Base-by-base conservation (phyloP, 2,113 vertebrate species). In the Tragelaphus imberbis region DNA sequence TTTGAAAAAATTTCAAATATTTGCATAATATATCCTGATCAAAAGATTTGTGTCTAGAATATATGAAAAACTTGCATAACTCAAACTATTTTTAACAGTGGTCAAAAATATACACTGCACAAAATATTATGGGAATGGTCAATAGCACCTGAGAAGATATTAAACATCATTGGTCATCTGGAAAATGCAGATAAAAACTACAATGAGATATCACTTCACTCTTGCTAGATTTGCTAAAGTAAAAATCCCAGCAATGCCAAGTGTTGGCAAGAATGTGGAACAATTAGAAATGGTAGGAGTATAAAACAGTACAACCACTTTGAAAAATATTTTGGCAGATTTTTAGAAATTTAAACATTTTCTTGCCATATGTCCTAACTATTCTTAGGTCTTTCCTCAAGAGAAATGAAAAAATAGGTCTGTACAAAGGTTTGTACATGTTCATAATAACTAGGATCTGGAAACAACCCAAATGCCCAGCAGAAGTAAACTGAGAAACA, bases 361-460 rank as follows among this genome's bases (percentile, higher is more conserved):
- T 49, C 47, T 90, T 92, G 40, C 49, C 58, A 13, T 55, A 30
- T 95, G n/a, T 47, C 68, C 40, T 53, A 61, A 23, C 14, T 84
- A 58, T 63, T 88, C 25, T n/a, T 65, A 84, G 3, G 19, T 55
- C 36, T 87, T 88, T 91, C 40, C 23, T 47, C 55, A 65, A 84
- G 33, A 88, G 14, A 88, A 82, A 53, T 47, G 63, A 92, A 68
- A 93, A 71, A 63, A 79, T 19, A 58, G 88, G 19, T 82, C 28
- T 12, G 28, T 65, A 30, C 16, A 63, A 65, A 82, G 44, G 59
- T 97, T 82, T 93, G 28, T 95, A 11, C 28, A 47, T 90, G 33
- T 93, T 93, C 44, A 8, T 97, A 61, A 80, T 90, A 93, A 80
- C n/a, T 90, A 61, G 86, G 80, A 95, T 88, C 49, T 79, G 44